phyloP scores from a whole-genome alignment of 2,797 vertebrate species.

The Enteromius trimaculatus region DNA sequence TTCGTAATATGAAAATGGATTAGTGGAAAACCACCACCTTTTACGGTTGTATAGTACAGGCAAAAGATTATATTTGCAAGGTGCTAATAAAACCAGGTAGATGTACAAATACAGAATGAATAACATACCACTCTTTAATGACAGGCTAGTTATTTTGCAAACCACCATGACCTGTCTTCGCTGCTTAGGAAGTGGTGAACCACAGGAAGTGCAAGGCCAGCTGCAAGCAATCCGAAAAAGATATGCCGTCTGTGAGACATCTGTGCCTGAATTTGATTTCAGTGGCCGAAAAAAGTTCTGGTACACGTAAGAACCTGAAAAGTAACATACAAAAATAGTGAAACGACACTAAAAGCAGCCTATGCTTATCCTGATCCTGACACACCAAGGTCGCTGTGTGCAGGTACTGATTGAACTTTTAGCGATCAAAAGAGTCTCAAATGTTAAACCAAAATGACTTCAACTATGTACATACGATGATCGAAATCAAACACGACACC shows the following conservation, averaged over 20 bases:
- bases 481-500: background rate
- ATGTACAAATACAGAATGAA: background rate
- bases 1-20: background rate
- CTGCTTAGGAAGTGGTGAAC: background rate
- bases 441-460: background rate
- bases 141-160: background rate
- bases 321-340: background rate
- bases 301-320: background rate
- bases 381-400: background rate
- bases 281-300: background rate
- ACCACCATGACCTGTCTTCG: background rate
- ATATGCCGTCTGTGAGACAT: background rate
- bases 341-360: background rate
- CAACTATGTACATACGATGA: too few species aligned
- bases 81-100: background rate
- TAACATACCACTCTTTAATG: background rate
- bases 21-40: background rate
- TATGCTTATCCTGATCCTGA: background rate
- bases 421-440: background rate
- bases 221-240: background rate
- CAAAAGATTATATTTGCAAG: background rate
- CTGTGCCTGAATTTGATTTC: background rate
- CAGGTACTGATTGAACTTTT: background rate
- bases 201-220: background rate
- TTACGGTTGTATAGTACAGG: background rate